Conservation (phyloP, 2,888 invertebrate genomes). For the Apoderus coryli region DNA sequence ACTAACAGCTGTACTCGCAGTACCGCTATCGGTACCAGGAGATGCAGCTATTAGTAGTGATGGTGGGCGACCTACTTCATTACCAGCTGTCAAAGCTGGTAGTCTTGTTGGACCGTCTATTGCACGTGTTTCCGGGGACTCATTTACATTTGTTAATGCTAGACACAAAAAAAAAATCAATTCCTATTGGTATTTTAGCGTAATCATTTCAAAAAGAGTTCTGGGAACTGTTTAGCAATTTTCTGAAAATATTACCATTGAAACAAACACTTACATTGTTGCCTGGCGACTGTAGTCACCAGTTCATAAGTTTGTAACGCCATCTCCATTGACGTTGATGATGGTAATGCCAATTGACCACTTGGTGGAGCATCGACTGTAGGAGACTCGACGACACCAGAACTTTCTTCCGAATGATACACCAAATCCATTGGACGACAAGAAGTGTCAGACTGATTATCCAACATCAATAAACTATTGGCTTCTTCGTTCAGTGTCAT, state of each 20-base stretch:
- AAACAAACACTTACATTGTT: too few species aligned
- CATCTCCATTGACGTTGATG: slow-evolving; percentile 15
- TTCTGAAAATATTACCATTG: slow-evolving; percentile 1
- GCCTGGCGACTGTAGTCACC: slow-evolving; percentile 12
- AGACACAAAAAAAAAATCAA: too few species aligned
- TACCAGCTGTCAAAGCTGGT: slow-evolving; percentile 28
- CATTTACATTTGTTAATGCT: too few species aligned
- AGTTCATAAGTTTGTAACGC: too few species aligned
- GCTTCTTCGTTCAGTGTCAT: not conserved
- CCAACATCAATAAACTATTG: not conserved
- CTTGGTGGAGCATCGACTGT: slow-evolving; percentile 12
- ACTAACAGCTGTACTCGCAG: too few species aligned
- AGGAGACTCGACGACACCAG: slow-evolving; percentile 13
- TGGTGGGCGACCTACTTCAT: slow-evolving; percentile 25
- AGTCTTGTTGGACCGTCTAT: slow-evolving; percentile 20
- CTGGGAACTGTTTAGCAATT: too few species aligned
- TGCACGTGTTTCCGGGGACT: slow-evolving; percentile 17
- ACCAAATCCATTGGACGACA: not conserved
- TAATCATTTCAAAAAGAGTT: too few species aligned
- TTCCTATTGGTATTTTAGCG: too few species aligned
- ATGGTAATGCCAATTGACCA: slow-evolving; percentile 10
- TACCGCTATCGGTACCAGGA: too few species aligned
- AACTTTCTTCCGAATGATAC: slow-evolving; percentile 9
- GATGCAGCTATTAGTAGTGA: too few species aligned
- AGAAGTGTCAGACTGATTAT: not conserved